Conservation (phyloP, 2,797 vertebrate genomes). For the Artibeus jamaicensis region DNA sequence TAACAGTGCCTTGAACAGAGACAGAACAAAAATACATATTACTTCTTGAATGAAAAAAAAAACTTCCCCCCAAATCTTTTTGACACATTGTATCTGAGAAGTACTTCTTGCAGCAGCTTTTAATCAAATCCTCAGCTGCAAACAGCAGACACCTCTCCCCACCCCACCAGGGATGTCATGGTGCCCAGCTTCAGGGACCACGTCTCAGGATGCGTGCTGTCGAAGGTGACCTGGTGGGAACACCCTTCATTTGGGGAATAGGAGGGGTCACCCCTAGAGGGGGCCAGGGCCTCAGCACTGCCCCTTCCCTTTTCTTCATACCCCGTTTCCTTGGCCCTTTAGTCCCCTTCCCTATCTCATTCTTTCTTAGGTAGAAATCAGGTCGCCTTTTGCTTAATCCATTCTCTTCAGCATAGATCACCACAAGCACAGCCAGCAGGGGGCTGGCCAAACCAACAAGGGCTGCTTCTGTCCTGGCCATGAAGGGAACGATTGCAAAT, state of each 20-base stretch:
- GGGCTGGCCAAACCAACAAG: not conserved
- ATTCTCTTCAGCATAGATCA: not conserved
- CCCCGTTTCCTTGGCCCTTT: not conserved
- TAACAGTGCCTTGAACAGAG: not conserved
- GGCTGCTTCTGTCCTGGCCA: not conserved
- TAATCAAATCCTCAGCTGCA: not conserved
- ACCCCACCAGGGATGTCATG: not conserved
- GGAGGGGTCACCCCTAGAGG: not conserved
- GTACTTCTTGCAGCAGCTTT: not conserved
- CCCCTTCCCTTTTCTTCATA: not conserved
- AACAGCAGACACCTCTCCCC: not conserved
- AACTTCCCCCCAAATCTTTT: not conserved
- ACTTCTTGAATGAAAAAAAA: not conserved
- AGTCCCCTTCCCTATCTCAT: not conserved
- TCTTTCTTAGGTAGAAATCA: not conserved
- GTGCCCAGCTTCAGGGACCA: not conserved
- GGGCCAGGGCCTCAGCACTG: not conserved
- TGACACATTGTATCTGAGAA: not conserved
- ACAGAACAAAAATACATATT: not conserved
- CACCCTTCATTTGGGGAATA: not conserved
- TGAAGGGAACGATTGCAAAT: not conserved
- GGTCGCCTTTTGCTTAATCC: not conserved
- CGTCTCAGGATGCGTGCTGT: rapidly evolving
- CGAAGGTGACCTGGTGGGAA: not conserved
- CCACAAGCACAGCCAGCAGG: no score